These are phyloP conservation scores for Drosophila mettleri DNA, from an alignment of 2,888 invertebrate genomes.

Conservation along the genomic window DNA sequence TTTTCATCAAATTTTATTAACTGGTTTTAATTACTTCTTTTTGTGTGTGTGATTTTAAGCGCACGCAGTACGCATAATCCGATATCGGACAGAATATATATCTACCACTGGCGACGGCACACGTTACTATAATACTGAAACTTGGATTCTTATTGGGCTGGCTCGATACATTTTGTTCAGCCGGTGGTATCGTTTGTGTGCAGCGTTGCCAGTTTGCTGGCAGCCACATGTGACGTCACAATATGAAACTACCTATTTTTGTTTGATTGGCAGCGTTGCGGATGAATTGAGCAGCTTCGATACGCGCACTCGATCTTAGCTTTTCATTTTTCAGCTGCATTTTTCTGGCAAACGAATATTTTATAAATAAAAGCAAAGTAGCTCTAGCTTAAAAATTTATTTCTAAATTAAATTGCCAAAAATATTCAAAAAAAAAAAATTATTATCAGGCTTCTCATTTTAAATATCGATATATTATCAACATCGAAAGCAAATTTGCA, in stretches of 20 bases:
- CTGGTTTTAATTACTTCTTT: slow-evolving; percentile 65
- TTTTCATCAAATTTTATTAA: slow-evolving; percentile 39
- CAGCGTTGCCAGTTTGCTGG: slow-evolving; percentile 29
- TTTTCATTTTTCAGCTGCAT: not conserved
- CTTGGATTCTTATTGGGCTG: slow-evolving; percentile 53
- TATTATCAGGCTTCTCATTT: slow-evolving; percentile 10
- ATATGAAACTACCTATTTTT: not conserved
- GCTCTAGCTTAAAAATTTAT: not conserved
- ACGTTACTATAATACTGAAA: slow-evolving; percentile 71
- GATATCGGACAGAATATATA: slow-evolving; percentile 63
- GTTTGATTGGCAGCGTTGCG: slow-evolving; percentile 22
- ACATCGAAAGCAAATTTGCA: slow-evolving; percentile 18
- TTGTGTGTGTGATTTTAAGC: slow-evolving; percentile 56
- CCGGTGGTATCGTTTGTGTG: slow-evolving; percentile 44
- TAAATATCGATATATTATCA: slow-evolving; percentile 43
- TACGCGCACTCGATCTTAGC: not conserved
- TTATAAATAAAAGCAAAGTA: not conserved
- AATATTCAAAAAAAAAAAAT: slow-evolving; percentile 29
- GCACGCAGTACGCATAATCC: slow-evolving; percentile 71
- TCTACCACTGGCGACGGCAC: slow-evolving; percentile 69
- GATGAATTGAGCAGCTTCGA: not conserved
- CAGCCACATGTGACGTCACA: slow-evolving; percentile 25
- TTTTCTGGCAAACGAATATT: not conserved
- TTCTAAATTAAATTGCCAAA: not conserved
- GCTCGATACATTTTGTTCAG: slow-evolving; percentile 52